Base-by-base conservation (phyloP, 2,113 vertebrate genomes). In the Chionomys nivalis region DNA sequence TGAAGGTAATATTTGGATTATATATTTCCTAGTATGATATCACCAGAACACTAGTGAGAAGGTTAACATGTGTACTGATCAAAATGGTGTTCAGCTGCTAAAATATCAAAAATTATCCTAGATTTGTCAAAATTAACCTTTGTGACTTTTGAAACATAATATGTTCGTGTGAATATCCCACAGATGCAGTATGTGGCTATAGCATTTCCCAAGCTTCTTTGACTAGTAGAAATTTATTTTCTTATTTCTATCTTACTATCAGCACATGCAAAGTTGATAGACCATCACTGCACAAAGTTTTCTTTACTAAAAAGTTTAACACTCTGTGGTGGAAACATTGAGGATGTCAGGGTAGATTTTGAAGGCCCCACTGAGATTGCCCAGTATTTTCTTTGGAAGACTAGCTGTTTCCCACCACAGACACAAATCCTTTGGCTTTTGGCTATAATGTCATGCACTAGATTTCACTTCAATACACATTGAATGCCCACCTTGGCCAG, bases 71-170 rank as follows among this genome's bases (percentile, higher is more conserved):
- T 44, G 3, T 47, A 21, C n/a, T 31, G 19, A 81, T 17, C 42
- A 55, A 47, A 77, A 49, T 82, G 14, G 23, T 44, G n/a, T 55
- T 55, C 39, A 6, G 24, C 12, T 44, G 75, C 21, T 81, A 17
- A 5, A 44, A 72, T 24, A 55, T 12, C 23, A 36, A n/a, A 6
- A 70, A 88, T 31, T 73, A 73, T 1, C 10, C n/a, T 23, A 1
- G 11, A 21, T 77, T 93, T 81, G 93, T 78, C 82, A 72, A 82
- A 87, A 68, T 12, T 68, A 95, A 82, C 10, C 23, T 31, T 47
- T 23, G 70, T 49, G 31, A 70, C 26, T 85, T 90, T 21, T 11
- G 83, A 63, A 42, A 55, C 36, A 2, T 63, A 55, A 39, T 85
- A 63, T n/a, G 52, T 9, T 49, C 12, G 26, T 52, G 58, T 39